Percentiles rank a stretch among this genome's conserved stretches.
Evolutionary conservation across 2,888 invertebrate species (phyloP).

Genomic region (Fragum fragum): DNA sequence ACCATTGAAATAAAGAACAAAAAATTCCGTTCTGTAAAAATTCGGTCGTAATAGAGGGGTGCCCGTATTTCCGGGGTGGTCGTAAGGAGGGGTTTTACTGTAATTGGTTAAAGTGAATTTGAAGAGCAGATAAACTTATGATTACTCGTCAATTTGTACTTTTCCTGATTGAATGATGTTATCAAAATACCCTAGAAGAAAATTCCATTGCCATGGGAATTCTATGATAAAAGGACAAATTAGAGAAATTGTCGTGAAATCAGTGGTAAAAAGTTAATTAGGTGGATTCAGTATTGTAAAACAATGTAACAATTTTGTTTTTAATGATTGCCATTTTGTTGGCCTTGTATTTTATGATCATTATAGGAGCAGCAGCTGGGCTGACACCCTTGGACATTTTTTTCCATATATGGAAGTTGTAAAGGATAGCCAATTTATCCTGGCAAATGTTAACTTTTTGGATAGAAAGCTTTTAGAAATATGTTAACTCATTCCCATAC

Average conservation of each 20-base stretch:
- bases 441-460: too few relatives aligned
- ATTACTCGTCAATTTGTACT: too few relatives aligned
- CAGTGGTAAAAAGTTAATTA: background rate
- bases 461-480: too few relatives aligned
- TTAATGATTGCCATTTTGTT: constrained; percentile 19
- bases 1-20: too few relatives aligned
- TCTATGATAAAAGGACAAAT: background rate
- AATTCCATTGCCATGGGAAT: constrained; percentile 24
- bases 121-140: too few relatives aligned
- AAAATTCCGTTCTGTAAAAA: too few relatives aligned
- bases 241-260: constrained; percentile 4
- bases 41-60: too few relatives aligned
- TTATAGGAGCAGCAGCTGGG: constrained; percentile 12
- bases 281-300: background rate
- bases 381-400: background rate
- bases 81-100: too few relatives aligned
- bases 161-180: constrained; percentile 10
- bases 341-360: constrained; percentile 13
- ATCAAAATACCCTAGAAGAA: constrained; percentile 2
- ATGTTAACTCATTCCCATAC: too few relatives aligned
- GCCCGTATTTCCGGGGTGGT: too few relatives aligned
- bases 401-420: background rate
- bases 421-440: too few relatives aligned
- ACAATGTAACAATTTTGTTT: constrained; percentile 5
- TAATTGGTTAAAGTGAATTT: too few relatives aligned